Percentiles rank a stretch among this genome's conserved stretches.
phyloP scores from a whole-genome alignment of 1,140 invertebrate genomes.

The Bilobella aurantiaca region DNA sequence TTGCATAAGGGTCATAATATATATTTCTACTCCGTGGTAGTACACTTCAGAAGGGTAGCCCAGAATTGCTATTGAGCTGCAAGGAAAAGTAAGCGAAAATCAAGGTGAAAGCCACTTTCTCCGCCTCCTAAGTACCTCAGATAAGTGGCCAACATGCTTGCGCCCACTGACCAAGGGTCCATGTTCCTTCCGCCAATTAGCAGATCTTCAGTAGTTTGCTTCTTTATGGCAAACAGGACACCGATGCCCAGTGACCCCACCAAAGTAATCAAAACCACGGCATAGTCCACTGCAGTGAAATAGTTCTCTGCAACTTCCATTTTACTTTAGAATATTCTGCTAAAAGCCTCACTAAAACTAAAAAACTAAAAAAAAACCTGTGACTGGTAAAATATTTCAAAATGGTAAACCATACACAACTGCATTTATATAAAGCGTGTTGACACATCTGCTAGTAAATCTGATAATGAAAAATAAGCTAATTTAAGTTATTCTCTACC shows the following conservation, averaged over 20 bases:
- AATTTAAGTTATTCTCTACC: too few species aligned
- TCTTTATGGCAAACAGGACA: conserved; percentile 40
- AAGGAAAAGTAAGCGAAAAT: too few species aligned
- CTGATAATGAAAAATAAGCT: too few species aligned
- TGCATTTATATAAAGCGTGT: too few species aligned
- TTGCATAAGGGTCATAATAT: not conserved
- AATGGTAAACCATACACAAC: too few species aligned
- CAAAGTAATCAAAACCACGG: conserved; percentile 37
- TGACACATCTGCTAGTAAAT: too few species aligned
- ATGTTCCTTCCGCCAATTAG: conserved; percentile 25
- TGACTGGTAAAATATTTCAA: too few species aligned
- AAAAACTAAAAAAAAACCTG: too few species aligned
- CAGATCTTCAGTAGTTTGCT: conserved; percentile 22
- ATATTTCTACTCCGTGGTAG: conserved; percentile 9
- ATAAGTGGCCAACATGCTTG: conserved; percentile 25
- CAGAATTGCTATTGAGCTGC: too few species aligned
- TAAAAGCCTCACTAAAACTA: too few species aligned
- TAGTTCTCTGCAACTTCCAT: conserved; percentile 13
- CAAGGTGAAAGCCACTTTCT: too few species aligned
- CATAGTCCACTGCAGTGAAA: conserved; percentile 35
- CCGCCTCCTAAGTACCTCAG: conserved; percentile 27
- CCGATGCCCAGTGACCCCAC: conserved; percentile 41
- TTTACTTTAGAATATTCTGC: too few species aligned
- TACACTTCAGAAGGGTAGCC: conserved; percentile 15
- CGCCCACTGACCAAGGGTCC: conserved; percentile 13